Evolutionary conservation across 2,797 vertebrate genomes (phyloP).

Genomic region (Eulemur rubriventer): DNA sequence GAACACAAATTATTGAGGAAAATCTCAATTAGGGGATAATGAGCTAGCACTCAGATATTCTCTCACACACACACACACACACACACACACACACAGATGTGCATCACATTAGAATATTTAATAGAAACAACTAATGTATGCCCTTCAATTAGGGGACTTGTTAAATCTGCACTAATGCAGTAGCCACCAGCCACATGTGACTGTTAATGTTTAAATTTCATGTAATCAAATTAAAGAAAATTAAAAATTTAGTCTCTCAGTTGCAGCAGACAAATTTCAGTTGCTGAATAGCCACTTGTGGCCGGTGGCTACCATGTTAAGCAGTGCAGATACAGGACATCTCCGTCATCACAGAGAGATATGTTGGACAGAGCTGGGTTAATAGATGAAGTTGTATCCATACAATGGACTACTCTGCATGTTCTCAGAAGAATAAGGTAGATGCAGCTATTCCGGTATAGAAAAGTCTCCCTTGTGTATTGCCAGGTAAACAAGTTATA

Average conservation of each 20-base stretch:
- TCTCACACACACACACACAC: neutral
- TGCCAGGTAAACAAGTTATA: neutral
- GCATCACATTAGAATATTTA: neutral
- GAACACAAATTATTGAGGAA: neutral
- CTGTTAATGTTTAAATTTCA: slow-evolving; percentile 32
- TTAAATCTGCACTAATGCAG: neutral
- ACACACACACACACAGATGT: neutral
- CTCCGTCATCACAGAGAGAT: neutral
- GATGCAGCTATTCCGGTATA: neutral
- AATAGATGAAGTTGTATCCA: neutral
- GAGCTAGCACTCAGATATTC: neutral
- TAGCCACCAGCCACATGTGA: neutral
- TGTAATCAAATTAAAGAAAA: slow-evolving; percentile 28
- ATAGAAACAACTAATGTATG: neutral
- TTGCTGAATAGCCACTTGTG: neutral
- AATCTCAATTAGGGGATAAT: slow-evolving; percentile 4
- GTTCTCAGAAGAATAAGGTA: neutral
- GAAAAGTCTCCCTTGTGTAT: neutral
- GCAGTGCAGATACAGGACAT: neutral
- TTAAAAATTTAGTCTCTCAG: neutral
- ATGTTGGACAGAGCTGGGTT: too few relatives aligned
- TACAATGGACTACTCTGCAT: neutral
- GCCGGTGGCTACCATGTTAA: neutral
- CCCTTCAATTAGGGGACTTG: slow-evolving; percentile 24
- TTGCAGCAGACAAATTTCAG: neutral